Evolutionary conservation across 2,888 invertebrate species (phyloP), one percentile per base, ranked within the genome.

Genomic region (Cheilosia pagana): DNA sequence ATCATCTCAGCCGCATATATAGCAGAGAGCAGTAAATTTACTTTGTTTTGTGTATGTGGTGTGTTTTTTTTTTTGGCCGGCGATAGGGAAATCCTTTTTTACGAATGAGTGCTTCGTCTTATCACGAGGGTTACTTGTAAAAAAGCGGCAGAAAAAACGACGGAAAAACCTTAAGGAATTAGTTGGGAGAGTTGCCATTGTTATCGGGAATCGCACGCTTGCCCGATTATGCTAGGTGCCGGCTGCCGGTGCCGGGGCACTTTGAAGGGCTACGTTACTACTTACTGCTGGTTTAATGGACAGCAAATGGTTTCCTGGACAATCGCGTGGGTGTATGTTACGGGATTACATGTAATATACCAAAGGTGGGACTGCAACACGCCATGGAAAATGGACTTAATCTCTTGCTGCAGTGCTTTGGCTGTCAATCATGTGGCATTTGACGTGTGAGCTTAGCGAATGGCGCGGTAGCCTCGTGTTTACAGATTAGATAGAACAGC

Each of bases 161-260:
- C n/a, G 8, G 21, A 5, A n/a, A 12, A 55, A 57, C 74, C 67
- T 48, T 10, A 55, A 70, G 57, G 45, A 70, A 53, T 43, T 62
- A 31, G 55, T 68, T 59, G 23, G 23, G 57, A 76, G 55, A 55
- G 67, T 71, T 83, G 55, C 62, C 74, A 68, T 70, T 71, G 43
- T 70, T 85, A 85, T 85, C 85, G 67, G 67, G 60, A 70, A 81
- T 76, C 65, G 65, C 85, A 85, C 75, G 85, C 85, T 85, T 76
- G 35, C 43, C 70, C 70, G 75, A 75, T 85, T 81, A 85, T 31
- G 71, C 67, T 35, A 74, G 79, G 75, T 71, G 75, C 70, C 4
- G 63, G 23, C n/a, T n/a, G n/a, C n/a, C n/a, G 79, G 75, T 71
- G 75, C 70, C 4, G 63, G 23, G 25, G 60, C 45, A 52, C 43